Evolutionary conservation across 2,113 vertebrate genomes (phyloP).

Genomic region (Sialia sialis): DNA sequence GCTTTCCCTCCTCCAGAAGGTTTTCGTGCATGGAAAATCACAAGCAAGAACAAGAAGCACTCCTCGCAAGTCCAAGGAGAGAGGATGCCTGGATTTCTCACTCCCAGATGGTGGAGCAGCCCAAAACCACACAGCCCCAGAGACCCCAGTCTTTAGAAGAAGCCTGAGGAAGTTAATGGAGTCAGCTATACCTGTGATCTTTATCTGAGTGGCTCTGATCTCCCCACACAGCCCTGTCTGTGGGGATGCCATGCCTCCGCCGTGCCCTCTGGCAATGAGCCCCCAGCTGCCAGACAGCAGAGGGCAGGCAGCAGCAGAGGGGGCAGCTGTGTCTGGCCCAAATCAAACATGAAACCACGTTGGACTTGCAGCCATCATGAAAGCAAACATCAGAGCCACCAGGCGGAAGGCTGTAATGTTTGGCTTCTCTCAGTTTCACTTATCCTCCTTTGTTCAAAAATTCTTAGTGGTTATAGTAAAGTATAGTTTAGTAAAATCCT

Average conservation of each 20-base stretch:
- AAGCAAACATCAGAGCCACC: neutral
- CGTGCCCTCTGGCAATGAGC: fast-evolving
- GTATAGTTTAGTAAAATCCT: neutral
- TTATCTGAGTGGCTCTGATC: neutral
- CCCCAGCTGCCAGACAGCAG: neutral
- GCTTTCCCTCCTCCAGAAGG: neutral
- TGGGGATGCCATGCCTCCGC: fast-evolving
- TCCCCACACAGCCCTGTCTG: neutral
- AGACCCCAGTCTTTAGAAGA: neutral
- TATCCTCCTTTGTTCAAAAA: neutral
- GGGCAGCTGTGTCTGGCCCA: neutral
- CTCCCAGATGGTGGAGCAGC: neutral
- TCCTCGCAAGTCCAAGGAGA: neutral
- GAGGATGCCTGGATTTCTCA: neutral
- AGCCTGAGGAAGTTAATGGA: neutral
- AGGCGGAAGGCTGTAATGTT: neutral
- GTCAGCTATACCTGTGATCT: neutral
- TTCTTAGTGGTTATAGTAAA: neutral
- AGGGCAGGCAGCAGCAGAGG: neutral
- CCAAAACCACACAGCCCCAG: neutral
- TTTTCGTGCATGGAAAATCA: neutral
- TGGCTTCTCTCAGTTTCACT: fast-evolving
- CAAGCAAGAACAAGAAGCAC: fast-evolving
- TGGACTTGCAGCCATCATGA: neutral
- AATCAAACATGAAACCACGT: neutral